Percentiles rank a stretch among this genome's conserved stretches.
phyloP scores from a whole-genome alignment of 1,140 invertebrate species.

The Heliconius nattereri region DNA sequence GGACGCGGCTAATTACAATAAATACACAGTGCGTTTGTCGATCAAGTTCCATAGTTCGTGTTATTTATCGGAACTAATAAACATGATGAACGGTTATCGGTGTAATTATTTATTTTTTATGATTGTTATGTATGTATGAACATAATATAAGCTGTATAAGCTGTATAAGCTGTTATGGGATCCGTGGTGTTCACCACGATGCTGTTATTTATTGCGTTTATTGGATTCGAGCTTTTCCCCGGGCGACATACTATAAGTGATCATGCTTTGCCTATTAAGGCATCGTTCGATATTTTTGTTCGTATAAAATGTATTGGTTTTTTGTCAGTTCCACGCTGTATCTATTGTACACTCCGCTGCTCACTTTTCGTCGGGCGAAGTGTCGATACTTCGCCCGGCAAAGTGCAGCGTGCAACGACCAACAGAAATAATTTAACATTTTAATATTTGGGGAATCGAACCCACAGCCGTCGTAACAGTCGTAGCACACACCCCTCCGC shows the following conservation, averaged over 20 bases:
- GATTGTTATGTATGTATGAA: slow-evolving; percentile 53
- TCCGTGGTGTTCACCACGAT: slow-evolving; percentile 65
- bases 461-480: too few species aligned
- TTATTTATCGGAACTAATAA: slow-evolving; percentile 78
- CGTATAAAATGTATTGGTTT: not conserved
- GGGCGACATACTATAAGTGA: slow-evolving; percentile 62
- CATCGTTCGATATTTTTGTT: slow-evolving; percentile 1
- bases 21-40: slow-evolving; percentile 75
- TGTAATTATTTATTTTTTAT: slow-evolving; percentile 64
- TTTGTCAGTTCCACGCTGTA: too few species aligned
- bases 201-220: slow-evolving; percentile 72
- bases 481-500: too few species aligned
- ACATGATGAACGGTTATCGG: slow-evolving; percentile 77
- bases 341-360: too few species aligned
- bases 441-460: too few species aligned
- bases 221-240: slow-evolving; percentile 69
- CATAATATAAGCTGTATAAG: slow-evolving; percentile 63
- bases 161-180: slow-evolving; percentile 65
- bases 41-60: slow-evolving; percentile 72
- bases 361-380: too few species aligned
- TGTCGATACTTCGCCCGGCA: too few species aligned
- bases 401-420: too few species aligned
- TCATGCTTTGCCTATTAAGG: slow-evolving; percentile 47
- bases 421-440: too few species aligned
- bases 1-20: slow-evolving; percentile 69